These are phyloP conservation scores for Melanotaenia parkinsoni DNA, from an alignment of 2,797 vertebrate species.

Conservation along the genomic window DNA sequence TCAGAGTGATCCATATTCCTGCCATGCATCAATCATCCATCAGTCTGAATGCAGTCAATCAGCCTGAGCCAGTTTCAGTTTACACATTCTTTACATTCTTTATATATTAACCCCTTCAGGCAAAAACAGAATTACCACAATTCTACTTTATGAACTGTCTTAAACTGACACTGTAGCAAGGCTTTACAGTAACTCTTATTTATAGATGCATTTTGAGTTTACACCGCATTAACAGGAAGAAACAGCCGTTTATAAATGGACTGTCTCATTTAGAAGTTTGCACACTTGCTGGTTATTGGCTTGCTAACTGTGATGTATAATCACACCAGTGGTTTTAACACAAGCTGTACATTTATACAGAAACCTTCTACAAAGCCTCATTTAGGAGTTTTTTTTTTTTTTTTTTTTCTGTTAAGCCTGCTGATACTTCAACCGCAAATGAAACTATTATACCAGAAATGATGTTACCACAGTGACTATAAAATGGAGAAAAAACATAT, in stretches of 20 bases:
- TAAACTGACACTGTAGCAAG: slow-evolving; percentile 14
- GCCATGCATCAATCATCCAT: slow-evolving; percentile 68
- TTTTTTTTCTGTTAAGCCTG: not conserved
- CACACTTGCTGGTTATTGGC: slow-evolving; percentile 51
- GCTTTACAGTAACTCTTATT: slow-evolving; percentile 15
- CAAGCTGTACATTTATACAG: not conserved
- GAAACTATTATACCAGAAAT: not conserved
- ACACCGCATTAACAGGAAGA: slow-evolving; percentile 51
- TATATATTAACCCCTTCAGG: slow-evolving; percentile 49
- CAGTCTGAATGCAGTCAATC: slow-evolving; percentile 55
- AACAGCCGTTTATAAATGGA: slow-evolving; percentile 27
- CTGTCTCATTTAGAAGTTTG: slow-evolving; percentile 39
- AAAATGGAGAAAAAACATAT: not conserved
- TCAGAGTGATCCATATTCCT: slow-evolving; percentile 57
- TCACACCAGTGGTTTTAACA: slow-evolving; percentile 23
- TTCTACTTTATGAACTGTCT: not conserved
- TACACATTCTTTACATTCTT: slow-evolving; percentile 60
- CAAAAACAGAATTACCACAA: slow-evolving; percentile 10
- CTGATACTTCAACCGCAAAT: not conserved
- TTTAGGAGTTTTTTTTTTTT: not conserved
- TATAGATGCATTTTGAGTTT: slow-evolving; percentile 42
- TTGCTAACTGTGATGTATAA: slow-evolving; percentile 33
- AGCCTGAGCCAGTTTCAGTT: slow-evolving; percentile 54
- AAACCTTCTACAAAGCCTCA: not conserved
- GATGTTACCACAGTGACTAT: too few relatives aligned